Evolutionary conservation across 1,140 invertebrate species (phyloP).

Genomic region (Ips typographus): DNA sequence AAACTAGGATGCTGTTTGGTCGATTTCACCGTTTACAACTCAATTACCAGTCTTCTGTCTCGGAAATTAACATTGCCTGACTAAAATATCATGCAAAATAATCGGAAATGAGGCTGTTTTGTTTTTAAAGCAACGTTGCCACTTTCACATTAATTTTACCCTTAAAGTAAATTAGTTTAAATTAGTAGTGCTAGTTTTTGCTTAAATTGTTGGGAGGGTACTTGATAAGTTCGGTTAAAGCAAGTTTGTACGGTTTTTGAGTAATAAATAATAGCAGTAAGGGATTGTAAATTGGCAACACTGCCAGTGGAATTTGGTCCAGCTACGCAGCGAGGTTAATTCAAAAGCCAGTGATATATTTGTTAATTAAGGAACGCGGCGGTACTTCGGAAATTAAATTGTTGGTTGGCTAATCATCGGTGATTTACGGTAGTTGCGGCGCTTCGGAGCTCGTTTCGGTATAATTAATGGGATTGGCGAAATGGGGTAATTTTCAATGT

Average conservation of each 20-base stretch:
- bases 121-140: slow-evolving; percentile 5
- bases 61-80: slow-evolving; percentile 49
- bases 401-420: slow-evolving; percentile 37
- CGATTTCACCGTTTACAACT: not conserved
- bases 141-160: not conserved
- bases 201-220: too few relatives aligned
- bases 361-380: slow-evolving; percentile 46
- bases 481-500: slow-evolving; percentile 25
- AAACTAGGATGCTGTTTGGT: not conserved
- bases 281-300: not conserved
- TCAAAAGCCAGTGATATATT: slow-evolving; percentile 39
- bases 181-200: not conserved
- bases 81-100: slow-evolving; percentile 42
- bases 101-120: slow-evolving; percentile 36
- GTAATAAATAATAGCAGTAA: not conserved
- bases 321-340: too few relatives aligned
- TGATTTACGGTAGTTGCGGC: slow-evolving; percentile 35
- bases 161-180: not conserved
- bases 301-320: not conserved
- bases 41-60: slow-evolving; percentile 34
- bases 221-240: not conserved
- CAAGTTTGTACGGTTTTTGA: not conserved
- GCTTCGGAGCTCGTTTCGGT: slow-evolving; percentile 13
- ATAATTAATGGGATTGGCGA: slow-evolving; percentile 28
- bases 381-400: slow-evolving; percentile 46